Percentiles rank a stretch among this genome's conserved stretches.
Evolutionary conservation across 2,113 vertebrate genomes (phyloP).

Genomic region (Kryptolebias marmoratus): DNA sequence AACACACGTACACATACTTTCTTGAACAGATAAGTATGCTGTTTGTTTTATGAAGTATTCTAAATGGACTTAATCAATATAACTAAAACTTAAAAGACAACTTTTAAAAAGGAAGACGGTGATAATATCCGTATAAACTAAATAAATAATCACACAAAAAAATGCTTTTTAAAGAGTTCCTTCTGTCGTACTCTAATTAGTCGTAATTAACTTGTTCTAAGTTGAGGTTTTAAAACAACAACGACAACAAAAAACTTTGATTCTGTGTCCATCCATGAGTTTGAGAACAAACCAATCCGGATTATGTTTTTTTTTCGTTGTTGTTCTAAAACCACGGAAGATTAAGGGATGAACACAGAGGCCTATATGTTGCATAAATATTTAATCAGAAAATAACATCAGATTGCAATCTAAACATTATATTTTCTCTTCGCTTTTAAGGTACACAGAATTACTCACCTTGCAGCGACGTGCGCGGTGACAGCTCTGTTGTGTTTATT

Average conservation of each 20-base stretch:
- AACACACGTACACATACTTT: too few relatives aligned
- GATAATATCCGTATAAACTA: too few relatives aligned
- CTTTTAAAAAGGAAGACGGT: too few relatives aligned
- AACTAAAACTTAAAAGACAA: too few relatives aligned
- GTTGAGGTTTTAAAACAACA: too few relatives aligned
- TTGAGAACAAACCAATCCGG: too few relatives aligned
- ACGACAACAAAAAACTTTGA: not conserved
- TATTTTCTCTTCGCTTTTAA: conserved; percentile 2
- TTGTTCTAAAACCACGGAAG: not conserved
- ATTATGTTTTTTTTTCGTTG: not conserved
- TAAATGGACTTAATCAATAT: not conserved
- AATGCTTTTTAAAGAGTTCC: too few relatives aligned
- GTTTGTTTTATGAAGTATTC: not conserved
- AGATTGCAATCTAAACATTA: not conserved
- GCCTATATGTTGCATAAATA: not conserved
- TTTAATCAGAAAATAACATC: not conserved
- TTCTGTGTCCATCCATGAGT: too few relatives aligned
- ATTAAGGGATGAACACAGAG: not conserved
- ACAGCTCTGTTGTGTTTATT: conserved; percentile 48
- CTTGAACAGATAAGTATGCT: too few relatives aligned
- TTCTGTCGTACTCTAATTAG: too few relatives aligned
- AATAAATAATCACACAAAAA: too few relatives aligned
- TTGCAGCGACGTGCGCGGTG: conserved; percentile 49
- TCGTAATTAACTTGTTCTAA: too few relatives aligned
- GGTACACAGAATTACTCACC: conserved; percentile 56